Conservation (phyloP, 1,140 invertebrate species). For the Stegodyphus mimosarum region DNA sequence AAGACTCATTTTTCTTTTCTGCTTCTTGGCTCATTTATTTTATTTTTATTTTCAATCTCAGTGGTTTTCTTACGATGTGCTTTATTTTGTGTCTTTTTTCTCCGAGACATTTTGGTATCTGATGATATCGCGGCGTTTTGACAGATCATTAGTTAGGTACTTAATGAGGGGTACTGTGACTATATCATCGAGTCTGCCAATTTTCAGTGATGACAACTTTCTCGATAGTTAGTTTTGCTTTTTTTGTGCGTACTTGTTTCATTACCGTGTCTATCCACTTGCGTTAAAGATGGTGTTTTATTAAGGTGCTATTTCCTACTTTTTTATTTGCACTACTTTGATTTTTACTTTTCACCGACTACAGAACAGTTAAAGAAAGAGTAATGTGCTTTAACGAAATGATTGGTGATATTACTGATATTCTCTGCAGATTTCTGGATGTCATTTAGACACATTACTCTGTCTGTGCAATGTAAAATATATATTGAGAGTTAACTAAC, state of each 20-base stretch:
- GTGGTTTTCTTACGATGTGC: not conserved
- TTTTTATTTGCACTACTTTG: too few species aligned
- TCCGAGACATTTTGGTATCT: not conserved
- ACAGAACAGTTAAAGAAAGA: too few species aligned
- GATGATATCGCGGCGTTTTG: not conserved
- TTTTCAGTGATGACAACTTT: not conserved
- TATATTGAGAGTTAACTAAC: too few species aligned
- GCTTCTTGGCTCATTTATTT: not conserved
- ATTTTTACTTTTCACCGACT: too few species aligned
- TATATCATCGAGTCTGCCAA: not conserved
- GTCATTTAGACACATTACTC: too few species aligned
- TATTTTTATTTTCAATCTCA: not conserved
- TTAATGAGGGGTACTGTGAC: not conserved
- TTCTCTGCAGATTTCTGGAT: too few species aligned
- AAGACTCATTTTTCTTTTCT: not conserved
- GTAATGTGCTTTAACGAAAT: too few species aligned
- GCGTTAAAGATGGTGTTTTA: not conserved
- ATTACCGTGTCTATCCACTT: not conserved
- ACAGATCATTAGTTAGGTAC: not conserved
- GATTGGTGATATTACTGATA: too few species aligned
- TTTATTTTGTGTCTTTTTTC: not conserved
- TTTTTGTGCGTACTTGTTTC: not conserved
- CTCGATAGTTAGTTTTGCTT: not conserved
- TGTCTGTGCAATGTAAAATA: too few species aligned
- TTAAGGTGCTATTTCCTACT: too few species aligned